Evolutionary conservation across 2,113 vertebrate genomes (phyloP), one percentile per base, ranked within the genome.

Genomic region (Guaruba guarouba): DNA sequence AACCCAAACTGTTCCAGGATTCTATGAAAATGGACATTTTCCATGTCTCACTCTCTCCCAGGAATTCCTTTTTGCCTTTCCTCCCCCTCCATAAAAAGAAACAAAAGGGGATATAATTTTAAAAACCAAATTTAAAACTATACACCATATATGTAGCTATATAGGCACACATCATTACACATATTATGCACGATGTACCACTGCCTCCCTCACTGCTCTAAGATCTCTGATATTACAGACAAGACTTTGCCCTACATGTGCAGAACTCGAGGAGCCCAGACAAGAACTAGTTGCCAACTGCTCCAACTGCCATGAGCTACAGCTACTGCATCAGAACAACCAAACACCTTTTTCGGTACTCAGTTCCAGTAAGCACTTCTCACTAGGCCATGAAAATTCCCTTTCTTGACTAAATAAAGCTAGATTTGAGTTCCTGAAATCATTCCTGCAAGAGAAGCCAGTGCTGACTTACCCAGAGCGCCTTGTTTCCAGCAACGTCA

Each of bases 401-500:
- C 31, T 18, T 29, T 57, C 71, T 15, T 22, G 3, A 9, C 16
- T 5, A 9, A 44, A 27, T 6, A 3, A 31, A 49, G 23, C 17
- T 14, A 10, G 27, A 2, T 4, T 4, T 11, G 55, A 33, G 48
- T 2, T 46, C 27, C 49, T 16, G 2, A 7, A 23, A 11, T 1
- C 2, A 35, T 6, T 17, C 75, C 6, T 3, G 16, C 14, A 1
- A 1, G 33, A 14, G 79, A 3, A 9, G 33, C 3, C 4, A 27
- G 27, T 0, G 52, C 7, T 23, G 3, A 97, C 98, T 98, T 92
- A 99, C 99, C 99, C 99, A 22, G 98, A 97, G 97, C 99, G 98
- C 97, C 99, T 97, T 2, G 98, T 98, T 91, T 99, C 99, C 97
- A 99, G 96, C 98, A 99, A 96, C 4, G 99, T 99, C 75, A 99